Conservation (phyloP, 2,888 invertebrate genomes). For the Xylota sylvarum region DNA sequence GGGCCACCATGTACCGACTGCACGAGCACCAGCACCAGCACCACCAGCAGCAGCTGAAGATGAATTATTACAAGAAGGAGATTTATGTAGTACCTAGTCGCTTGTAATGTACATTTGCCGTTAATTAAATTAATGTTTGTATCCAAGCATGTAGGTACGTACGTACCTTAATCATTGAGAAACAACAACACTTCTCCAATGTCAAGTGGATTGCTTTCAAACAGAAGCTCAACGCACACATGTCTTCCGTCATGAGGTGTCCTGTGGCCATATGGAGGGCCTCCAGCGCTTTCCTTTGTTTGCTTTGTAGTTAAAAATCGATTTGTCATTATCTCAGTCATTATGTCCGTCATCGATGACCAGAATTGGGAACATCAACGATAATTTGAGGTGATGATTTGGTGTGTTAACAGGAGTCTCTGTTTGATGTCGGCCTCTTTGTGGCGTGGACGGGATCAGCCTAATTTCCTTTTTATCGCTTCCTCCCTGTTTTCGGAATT, state of each 20-base stretch:
- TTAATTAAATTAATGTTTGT: slow-evolving; percentile 58
- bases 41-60: slow-evolving; percentile 20
- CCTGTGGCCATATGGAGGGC: slow-evolving; percentile 54
- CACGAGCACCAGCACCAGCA: too few species aligned
- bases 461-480: slow-evolving; percentile 60
- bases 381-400: slow-evolving; percentile 74
- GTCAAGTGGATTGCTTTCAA: neutral
- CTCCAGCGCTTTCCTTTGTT: slow-evolving; percentile 56
- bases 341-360: slow-evolving; percentile 38
- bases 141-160: slow-evolving; percentile 4
- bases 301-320: slow-evolving; percentile 74
- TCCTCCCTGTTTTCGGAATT: slow-evolving; percentile 59
- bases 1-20: neutral
- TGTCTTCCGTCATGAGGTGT: slow-evolving; percentile 55
- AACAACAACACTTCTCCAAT: neutral
- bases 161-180: neutral
- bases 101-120: slow-evolving; percentile 26
- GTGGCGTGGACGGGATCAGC: slow-evolving; percentile 17
- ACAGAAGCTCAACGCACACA: slow-evolving; percentile 51
- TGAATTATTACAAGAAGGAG: slow-evolving; percentile 41
- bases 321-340: slow-evolving; percentile 73
- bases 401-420: slow-evolving; percentile 62
- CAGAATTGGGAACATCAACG: slow-evolving; percentile 49
- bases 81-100: slow-evolving; percentile 25
- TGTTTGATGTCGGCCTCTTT: slow-evolving; percentile 43